Conservation (phyloP, 1,140 invertebrate species). For the Rhagoletis pomonella region DNA sequence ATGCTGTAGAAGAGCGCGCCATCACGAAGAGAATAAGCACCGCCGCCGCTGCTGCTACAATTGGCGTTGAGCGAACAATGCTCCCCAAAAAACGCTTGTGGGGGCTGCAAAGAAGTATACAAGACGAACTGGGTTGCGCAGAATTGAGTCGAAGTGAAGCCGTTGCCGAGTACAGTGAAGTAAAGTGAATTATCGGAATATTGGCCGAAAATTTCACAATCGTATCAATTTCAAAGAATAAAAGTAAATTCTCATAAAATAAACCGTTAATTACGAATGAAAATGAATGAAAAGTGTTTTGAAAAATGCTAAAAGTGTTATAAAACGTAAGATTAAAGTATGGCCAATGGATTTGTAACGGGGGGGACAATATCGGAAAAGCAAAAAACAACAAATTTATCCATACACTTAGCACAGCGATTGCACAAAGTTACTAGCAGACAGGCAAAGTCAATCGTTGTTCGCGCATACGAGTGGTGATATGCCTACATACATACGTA, state of each 20-base stretch:
- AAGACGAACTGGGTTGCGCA: constrained; percentile 29
- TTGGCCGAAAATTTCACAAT: not conserved
- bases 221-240: constrained; percentile 25
- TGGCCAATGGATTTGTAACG: not conserved
- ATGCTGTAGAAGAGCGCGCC: not conserved
- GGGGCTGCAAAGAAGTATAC: constrained; percentile 28
- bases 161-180: constrained; percentile 37
- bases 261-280: constrained; percentile 28
- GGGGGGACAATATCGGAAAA: not conserved
- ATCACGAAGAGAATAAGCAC: not conserved
- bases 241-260: not conserved
- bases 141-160: constrained; percentile 36
- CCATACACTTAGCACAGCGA: constrained; percentile 22
- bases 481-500: not conserved
- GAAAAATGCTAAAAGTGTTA: constrained; percentile 2
- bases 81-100: constrained; percentile 3
- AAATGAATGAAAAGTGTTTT: constrained; percentile 37
- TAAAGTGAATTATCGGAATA: constrained; percentile 24
- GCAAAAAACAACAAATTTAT: constrained; percentile 6
- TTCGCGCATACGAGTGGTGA: not conserved
- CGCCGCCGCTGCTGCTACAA: too few species aligned
- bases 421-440: constrained; percentile 10
- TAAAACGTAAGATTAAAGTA: not conserved
- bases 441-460: not conserved
- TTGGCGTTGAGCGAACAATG: not conserved